Base-by-base conservation (phyloP, 2,113 vertebrate species). In the Podarcis raffonei region DNA sequence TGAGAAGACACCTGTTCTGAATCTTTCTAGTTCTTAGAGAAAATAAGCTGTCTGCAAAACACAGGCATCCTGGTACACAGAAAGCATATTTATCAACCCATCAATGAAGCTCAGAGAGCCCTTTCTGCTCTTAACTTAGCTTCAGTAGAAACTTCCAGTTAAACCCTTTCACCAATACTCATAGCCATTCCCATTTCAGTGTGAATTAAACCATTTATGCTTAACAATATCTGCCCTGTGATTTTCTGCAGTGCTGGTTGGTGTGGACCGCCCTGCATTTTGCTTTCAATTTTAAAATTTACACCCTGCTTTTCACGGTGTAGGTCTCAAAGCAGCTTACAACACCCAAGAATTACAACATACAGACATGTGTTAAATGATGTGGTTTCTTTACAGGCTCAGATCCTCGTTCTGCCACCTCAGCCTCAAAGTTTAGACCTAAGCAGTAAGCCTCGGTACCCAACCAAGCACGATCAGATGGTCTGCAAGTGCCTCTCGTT, bases 401-500 rank as follows among this genome's bases (percentile, higher is more conserved):
- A 98, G 97, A 93, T 97, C 75, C 92, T 95, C 1, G 93, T 98
- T 16, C 96, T 93, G 92, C 98, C 95, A 91, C 94, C 85, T 76
- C 94, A 87, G 84, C 91, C 93, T 95, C 96, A 94, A 75, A 97
- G 86, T 90, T 97, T 95, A n/a, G 92, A 96, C n/a, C 95, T 96
- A 86, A 95, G 94, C 92, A 97, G 96, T 20, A 97, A 97, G 89
- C 98, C 98, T 68, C 98, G 95, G 42, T 99, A 99, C 89, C 98
- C 97, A 90, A 98, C 96, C 93, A 98, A 98, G 88, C 97, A 97
- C 0, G 99, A 99, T 91, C 98, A 98, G 84, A 98, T 99, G 98
- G 97, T 99, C 94, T 99, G 99, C 91, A 99, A 99, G 94, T 99
- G 99, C 90, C 97, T 99, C 72, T 98, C 99, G 0, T 97, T 99